Evolutionary conservation across 2,888 invertebrate genomes (phyloP).

Genomic region (Colletes collaris): DNA sequence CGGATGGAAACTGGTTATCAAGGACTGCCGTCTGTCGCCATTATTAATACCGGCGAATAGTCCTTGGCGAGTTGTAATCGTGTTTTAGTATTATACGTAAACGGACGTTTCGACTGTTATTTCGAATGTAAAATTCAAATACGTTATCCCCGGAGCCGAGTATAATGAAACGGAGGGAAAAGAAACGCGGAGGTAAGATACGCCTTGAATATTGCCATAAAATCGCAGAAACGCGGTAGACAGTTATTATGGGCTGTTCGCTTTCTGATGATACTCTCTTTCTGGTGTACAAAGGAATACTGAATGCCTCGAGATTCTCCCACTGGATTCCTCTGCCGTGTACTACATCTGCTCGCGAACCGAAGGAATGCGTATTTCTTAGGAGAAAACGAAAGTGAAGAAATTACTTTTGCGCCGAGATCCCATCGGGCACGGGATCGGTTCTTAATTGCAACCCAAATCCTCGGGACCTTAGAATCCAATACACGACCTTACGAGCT

Average conservation of each 20-base stretch:
- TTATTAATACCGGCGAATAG: background rate
- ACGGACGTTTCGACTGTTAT: slow-evolving; percentile 4
- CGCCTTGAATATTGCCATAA: slow-evolving; percentile 39
- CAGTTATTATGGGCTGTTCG: slow-evolving; percentile 61
- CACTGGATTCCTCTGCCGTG: slow-evolving; percentile 7
- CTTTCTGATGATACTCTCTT: slow-evolving; percentile 44
- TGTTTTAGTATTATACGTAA: slow-evolving; percentile 27
- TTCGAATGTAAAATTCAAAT: slow-evolving; percentile 19
- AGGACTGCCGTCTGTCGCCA: slow-evolving; percentile 23
- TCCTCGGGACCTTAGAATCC: no score
- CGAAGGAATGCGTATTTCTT: slow-evolving; percentile 46
- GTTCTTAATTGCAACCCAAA: no score
- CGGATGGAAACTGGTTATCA: slow-evolving; percentile 41
- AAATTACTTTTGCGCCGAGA: no score
- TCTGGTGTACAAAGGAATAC: slow-evolving; percentile 24
- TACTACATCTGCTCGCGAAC: slow-evolving; percentile 21
- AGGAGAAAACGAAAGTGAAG: background rate
- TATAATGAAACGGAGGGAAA: slow-evolving; percentile 12
- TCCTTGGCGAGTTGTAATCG: slow-evolving; percentile 13
- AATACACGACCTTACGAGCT: no score
- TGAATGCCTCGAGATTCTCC: slow-evolving; percentile 34
- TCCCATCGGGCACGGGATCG: no score
- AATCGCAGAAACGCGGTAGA: slow-evolving; percentile 49
- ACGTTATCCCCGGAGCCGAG: background rate
- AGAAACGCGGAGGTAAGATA: slow-evolving; percentile 1